Percentiles rank a stretch among this genome's conserved stretches.
Conservation (phyloP, 2,888 invertebrate genomes). For the Strigamia crassipes region DNA sequence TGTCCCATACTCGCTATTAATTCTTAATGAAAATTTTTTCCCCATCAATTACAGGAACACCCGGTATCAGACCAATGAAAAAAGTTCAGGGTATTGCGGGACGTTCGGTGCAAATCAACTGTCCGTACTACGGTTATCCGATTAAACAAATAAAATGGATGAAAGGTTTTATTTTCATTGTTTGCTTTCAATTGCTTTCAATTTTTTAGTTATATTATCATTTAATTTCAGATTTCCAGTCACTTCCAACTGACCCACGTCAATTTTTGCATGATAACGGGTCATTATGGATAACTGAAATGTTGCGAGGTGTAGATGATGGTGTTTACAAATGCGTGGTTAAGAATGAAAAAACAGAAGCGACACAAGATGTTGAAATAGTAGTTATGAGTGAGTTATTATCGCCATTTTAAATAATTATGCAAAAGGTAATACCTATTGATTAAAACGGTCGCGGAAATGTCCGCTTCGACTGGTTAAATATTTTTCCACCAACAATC, state of each 20-base stretch:
- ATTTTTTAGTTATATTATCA: too few species aligned
- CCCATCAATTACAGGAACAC: not conserved
- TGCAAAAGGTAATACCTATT: too few species aligned
- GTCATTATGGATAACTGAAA: slow-evolving; percentile 23
- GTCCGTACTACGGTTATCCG: slow-evolving; percentile 38
- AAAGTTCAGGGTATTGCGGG: slow-evolving; percentile 41
- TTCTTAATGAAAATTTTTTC: not conserved
- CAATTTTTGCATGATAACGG: slow-evolving; percentile 39
- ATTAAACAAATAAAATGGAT: slow-evolving; percentile 30
- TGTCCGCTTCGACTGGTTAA: too few species aligned
- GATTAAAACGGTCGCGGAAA: too few species aligned
- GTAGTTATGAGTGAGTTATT: slow-evolving; percentile 45
- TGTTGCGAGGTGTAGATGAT: slow-evolving; percentile 29
- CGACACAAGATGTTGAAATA: slow-evolving; percentile 32
- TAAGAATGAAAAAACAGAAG: not conserved
- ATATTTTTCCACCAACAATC: too few species aligned
- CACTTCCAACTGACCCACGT: slow-evolving; percentile 34
- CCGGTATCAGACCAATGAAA: slow-evolving; percentile 34
- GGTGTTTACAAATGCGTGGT: slow-evolving; percentile 43
- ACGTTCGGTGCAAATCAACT: not conserved
- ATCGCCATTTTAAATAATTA: not conserved
- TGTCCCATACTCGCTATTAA: not conserved
- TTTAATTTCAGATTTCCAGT: not conserved
- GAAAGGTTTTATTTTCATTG: not conserved
- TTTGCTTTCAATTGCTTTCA: not conserved